Evolutionary conservation across 2,888 invertebrate species (phyloP).

Genomic region (Melikaiella ostensackeni): DNA sequence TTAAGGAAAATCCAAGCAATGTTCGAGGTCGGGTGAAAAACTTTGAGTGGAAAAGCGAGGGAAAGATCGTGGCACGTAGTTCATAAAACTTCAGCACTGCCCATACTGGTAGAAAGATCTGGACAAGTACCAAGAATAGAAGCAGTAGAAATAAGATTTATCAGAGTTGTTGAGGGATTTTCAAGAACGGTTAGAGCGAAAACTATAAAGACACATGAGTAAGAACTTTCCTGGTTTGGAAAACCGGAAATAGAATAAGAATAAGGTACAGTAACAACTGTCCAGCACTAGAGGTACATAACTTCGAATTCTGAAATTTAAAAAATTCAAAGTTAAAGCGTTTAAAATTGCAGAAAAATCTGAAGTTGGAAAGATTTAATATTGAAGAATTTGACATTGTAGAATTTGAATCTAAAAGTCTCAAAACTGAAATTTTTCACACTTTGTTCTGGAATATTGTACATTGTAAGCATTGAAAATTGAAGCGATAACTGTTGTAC

Average conservation of each 20-base stretch:
- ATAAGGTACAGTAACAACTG: conserved; percentile 2
- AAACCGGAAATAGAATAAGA: conserved; percentile 12
- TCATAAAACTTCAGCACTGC: conserved; percentile 34
- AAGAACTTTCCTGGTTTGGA: not conserved
- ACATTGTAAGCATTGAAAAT: too few species aligned
- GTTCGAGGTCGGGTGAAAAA: conserved; percentile 16
- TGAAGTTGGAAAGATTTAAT: too few species aligned
- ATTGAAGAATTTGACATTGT: too few species aligned
- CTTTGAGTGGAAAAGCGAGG: conserved; percentile 15
- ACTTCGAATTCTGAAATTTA: not conserved
- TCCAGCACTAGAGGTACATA: too few species aligned
- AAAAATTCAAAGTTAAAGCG: not conserved
- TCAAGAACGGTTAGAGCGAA: conserved; percentile 16
- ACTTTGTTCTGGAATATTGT: too few species aligned
- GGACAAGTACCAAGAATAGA: conserved; percentile 34
- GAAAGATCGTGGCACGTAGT: conserved; percentile 29
- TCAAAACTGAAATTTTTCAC: too few species aligned
- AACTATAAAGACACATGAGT: conserved; percentile 24
- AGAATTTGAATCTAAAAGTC: too few species aligned
- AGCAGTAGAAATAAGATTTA: conserved; percentile 28
- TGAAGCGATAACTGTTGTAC: too few species aligned
- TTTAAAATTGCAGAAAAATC: not conserved
- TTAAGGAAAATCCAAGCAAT: conserved; percentile 3
- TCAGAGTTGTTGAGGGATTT: conserved; percentile 40
- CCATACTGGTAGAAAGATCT: conserved; percentile 29